Conservation (phyloP, 2,797 vertebrate genomes). For the Scleropages formosus region DNA sequence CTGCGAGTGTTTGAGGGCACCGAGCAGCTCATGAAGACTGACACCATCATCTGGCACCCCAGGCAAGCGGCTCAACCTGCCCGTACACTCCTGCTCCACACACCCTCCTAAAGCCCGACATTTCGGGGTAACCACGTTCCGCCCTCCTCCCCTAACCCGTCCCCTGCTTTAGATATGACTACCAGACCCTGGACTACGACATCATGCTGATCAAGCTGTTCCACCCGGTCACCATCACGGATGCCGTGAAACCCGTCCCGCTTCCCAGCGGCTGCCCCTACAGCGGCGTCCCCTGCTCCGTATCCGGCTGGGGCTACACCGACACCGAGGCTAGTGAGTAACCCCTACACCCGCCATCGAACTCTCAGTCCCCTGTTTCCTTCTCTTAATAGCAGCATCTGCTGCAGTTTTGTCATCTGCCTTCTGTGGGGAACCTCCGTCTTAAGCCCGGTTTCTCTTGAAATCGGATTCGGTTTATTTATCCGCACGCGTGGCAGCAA, state of each 20-base stretch:
- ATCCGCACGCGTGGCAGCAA: not conserved
- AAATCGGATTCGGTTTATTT: no score
- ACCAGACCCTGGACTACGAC: constrained; percentile 68
- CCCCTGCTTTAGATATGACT: constrained; percentile 57
- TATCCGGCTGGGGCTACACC: constrained; percentile 65
- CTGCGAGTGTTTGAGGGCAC: constrained; percentile 57
- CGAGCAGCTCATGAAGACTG: constrained; percentile 64
- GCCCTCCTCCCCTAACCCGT: not conserved
- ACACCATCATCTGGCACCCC: constrained; percentile 65
- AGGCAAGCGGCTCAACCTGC: constrained; percentile 41
- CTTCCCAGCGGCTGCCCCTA: constrained; percentile 53
- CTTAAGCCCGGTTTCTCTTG: not conserved
- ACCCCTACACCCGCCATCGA: not conserved
- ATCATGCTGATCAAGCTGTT: constrained; percentile 70
- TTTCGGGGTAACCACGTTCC: not conserved
- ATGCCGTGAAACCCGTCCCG: constrained; percentile 51
- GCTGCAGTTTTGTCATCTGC: not conserved
- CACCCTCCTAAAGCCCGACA: no score
- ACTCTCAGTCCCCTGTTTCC: not conserved
- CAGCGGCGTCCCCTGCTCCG: constrained; percentile 51
- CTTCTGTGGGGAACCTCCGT: not conserved
- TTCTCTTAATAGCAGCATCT: not conserved
- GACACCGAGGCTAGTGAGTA: constrained; percentile 24
- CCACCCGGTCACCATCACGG: constrained; percentile 56
- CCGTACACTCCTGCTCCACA: not conserved